phyloP scores from a whole-genome alignment of 2,113 vertebrate species.

The Odobenus rosmarus region DNA sequence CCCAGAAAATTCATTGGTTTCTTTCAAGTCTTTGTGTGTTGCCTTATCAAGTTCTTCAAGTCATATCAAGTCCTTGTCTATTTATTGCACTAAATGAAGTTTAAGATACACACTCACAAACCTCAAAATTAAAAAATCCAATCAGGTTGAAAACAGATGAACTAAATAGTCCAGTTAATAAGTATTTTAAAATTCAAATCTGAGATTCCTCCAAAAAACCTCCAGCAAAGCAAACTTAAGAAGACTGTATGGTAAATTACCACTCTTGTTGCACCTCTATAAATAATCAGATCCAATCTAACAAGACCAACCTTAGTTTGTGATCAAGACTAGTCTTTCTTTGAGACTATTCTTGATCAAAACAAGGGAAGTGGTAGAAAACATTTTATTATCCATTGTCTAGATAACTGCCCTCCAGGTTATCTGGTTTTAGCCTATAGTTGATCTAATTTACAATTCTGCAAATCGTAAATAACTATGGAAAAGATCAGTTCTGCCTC shows the following conservation, averaged over 20 bases:
- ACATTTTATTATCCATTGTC: neutral
- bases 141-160: neutral
- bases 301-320: neutral
- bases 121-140: neutral
- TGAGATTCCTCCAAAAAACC: neutral
- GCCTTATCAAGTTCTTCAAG: neutral
- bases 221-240: neutral
- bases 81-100: neutral
- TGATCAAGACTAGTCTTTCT: neutral
- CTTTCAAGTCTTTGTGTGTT: neutral
- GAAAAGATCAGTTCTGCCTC: neutral
- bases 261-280: neutral
- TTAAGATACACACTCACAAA: neutral
- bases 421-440: neutral
- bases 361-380: neutral
- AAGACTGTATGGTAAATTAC: neutral
- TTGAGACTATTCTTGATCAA: constrained; percentile 17
- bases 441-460: neutral
- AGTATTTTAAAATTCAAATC: constrained; percentile 13
- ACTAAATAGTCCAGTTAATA: neutral
- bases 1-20: neutral
- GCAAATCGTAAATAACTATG: neutral
- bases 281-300: neutral
- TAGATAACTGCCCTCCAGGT: neutral
- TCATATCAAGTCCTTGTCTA: neutral